Conservation (phyloP, 2,113 vertebrate species). For the Platycercus adscitus region DNA sequence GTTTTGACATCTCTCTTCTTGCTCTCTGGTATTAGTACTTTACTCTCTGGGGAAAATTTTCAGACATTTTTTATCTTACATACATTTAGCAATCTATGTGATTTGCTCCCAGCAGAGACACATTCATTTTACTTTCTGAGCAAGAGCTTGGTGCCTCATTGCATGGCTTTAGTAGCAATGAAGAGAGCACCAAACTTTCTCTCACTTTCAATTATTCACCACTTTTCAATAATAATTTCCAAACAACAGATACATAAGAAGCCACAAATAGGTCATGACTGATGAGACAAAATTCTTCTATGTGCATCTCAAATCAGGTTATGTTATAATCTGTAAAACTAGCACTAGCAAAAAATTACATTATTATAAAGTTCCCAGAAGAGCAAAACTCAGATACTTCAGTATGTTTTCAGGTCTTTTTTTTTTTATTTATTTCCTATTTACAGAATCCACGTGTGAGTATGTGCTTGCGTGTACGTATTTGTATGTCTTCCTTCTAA, state of each 20-base stretch:
- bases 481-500: neutral
- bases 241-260: neutral
- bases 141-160: fast-evolving
- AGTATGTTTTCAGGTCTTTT: neutral
- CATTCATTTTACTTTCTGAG: neutral
- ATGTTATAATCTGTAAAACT: neutral
- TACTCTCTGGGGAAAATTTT: neutral
- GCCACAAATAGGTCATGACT: neutral
- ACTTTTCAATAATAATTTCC: neutral
- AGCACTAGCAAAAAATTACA: neutral
- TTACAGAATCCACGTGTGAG: neutral
- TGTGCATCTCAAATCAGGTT: fast-evolving
- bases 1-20: neutral
- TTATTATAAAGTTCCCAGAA: neutral
- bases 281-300: neutral
- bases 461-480: fast-evolving
- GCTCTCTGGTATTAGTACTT: neutral
- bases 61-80: neutral
- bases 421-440: neutral
- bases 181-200: neutral
- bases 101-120: neutral
- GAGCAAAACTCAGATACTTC: neutral
- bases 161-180: neutral
- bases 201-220: neutral
- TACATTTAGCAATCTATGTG: neutral